A percentile compares a stretch with the other conserved stretches of the same genome.
These are phyloP conservation scores for Drosophila saltans DNA, from an alignment of 1,140 invertebrate genomes.

Conservation along the genomic window DNA sequence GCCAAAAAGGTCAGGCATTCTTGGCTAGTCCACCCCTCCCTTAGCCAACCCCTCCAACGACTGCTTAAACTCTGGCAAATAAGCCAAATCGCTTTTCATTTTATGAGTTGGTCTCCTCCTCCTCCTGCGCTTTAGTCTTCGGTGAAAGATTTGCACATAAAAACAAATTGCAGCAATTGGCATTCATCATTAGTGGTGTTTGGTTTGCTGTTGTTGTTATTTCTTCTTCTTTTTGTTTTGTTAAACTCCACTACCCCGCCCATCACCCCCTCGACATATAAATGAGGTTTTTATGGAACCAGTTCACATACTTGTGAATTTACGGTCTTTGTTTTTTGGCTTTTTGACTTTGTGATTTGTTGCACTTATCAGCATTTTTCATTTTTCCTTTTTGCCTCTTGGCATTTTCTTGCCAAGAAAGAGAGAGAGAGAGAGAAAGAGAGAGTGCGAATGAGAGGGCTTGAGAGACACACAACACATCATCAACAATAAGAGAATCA, in stretches of 20 bases:
- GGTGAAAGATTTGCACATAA: slow-evolving; percentile 26
- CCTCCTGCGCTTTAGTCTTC: slow-evolving; percentile 7
- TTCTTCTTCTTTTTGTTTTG: neutral
- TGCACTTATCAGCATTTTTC: slow-evolving; percentile 79
- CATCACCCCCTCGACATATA: slow-evolving; percentile 26
- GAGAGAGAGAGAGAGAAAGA: neutral
- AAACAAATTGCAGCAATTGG: slow-evolving; percentile 74
- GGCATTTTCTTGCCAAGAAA: slow-evolving; percentile 19
- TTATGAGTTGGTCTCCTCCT: slow-evolving; percentile 46
- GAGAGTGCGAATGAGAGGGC: slow-evolving; percentile 17
- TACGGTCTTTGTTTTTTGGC: slow-evolving; percentile 23
- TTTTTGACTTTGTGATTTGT: slow-evolving; percentile 64
- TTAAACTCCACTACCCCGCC: slow-evolving; percentile 34
- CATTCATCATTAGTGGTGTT: slow-evolving; percentile 68
- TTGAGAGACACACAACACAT: slow-evolving; percentile 60
- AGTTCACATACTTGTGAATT: slow-evolving; percentile 67
- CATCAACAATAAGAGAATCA: neutral
- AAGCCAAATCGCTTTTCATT: slow-evolving; percentile 60
- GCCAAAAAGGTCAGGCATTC: slow-evolving; percentile 45
- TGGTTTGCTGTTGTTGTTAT: slow-evolving; percentile 28
- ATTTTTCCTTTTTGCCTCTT: slow-evolving; percentile 63
- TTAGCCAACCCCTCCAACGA: too few relatives aligned
- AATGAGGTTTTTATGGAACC: slow-evolving; percentile 73
- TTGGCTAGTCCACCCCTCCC: neutral
- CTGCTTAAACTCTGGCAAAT: slow-evolving; percentile 53